A percentile compares a stretch with the other conserved stretches of the same genome.
These are phyloP conservation scores for Phenganax subtilis DNA, from an alignment of 92 coral and sea anemone species.

Conservation along the genomic window DNA sequence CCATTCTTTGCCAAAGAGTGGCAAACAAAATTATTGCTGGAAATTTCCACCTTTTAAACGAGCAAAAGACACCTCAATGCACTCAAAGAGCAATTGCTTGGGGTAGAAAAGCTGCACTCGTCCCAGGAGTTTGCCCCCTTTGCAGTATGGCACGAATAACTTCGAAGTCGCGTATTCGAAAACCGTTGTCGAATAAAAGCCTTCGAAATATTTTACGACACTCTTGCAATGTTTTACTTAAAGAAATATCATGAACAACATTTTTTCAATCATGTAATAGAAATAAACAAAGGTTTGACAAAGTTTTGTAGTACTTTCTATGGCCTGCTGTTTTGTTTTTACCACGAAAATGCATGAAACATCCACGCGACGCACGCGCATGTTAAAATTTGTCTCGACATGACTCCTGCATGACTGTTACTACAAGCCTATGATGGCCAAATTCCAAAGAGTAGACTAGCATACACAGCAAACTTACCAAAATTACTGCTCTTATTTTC, in stretches of 20 bases:
- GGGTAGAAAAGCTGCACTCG: background rate
- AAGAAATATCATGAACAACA: no score
- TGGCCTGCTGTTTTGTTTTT: no score
- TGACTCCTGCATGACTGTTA: background rate
- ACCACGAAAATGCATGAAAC: no score
- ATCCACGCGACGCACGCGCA: no score
- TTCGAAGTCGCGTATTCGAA: background rate
- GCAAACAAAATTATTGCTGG: background rate
- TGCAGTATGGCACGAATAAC: background rate
- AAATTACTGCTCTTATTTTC: no score
- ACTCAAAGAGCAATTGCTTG: background rate
- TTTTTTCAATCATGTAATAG: no score
- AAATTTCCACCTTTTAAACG: background rate
- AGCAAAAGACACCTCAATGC: background rate
- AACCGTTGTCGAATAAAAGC: slow-evolving; percentile 43
- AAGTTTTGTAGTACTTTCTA: no score
- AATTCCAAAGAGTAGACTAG: no score
- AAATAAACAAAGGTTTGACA: no score
- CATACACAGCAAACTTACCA: no score
- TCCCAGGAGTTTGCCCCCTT: background rate
- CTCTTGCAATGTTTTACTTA: background rate
- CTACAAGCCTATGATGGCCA: no score
- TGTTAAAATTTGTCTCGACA: no score
- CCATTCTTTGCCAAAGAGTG: background rate
- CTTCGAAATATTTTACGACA: slow-evolving; percentile 14